phyloP scores from a whole-genome alignment of 2,888 invertebrate genomes.

The Lasioglossum lativentre region DNA sequence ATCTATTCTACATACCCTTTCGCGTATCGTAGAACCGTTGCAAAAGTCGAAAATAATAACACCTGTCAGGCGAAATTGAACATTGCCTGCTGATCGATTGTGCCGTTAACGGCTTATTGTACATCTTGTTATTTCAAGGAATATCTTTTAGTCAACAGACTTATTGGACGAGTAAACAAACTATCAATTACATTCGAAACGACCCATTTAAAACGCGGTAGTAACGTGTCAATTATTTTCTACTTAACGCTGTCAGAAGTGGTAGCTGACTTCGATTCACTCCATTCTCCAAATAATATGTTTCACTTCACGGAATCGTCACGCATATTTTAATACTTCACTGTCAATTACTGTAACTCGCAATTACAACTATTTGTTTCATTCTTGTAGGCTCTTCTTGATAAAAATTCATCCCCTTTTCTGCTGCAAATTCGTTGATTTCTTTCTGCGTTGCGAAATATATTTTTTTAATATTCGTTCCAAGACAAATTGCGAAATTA shows the following conservation, averaged over 20 bases:
- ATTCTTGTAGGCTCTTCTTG: background rate
- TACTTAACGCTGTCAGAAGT: background rate
- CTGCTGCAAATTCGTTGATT: background rate
- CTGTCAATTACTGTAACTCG: background rate
- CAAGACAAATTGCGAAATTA: too few species aligned
- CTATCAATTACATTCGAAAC: background rate
- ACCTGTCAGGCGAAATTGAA: background rate
- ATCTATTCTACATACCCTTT: background rate
- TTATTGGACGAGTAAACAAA: background rate
- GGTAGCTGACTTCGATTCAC: background rate
- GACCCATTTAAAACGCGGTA: background rate
- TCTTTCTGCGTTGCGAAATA: too few species aligned
- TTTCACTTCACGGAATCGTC: background rate
- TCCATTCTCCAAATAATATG: background rate
- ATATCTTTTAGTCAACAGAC: background rate
- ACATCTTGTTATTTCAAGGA: background rate
- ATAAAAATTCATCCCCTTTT: background rate
- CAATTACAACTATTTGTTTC: background rate
- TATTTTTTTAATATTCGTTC: too few species aligned
- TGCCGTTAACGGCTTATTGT: background rate
- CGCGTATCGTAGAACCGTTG: too few species aligned
- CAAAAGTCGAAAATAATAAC: background rate
- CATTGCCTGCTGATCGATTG: background rate
- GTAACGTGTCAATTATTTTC: conserved; percentile 5
- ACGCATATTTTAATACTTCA: background rate